phyloP scores from a whole-genome alignment of 2,888 invertebrate species.

The Argyresthia goedartella region DNA sequence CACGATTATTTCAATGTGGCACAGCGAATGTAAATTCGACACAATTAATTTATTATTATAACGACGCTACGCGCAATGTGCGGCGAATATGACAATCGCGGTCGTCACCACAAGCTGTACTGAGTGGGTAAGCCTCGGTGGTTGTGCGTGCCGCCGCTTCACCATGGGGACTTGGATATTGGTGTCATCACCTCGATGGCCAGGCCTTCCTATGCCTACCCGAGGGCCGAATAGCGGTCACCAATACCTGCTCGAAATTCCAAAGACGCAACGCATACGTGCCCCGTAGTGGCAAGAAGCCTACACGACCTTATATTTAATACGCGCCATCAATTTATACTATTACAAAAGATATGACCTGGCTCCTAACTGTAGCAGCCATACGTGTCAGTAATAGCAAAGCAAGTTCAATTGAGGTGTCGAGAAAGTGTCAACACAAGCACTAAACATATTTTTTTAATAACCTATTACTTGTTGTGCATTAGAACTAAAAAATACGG shows the following conservation, averaged over 20 bases:
- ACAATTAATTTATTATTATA: not conserved
- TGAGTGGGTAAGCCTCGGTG: constrained; percentile 28
- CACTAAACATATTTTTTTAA: too few species aligned
- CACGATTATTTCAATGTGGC: not conserved
- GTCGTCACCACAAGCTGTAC: constrained; percentile 45
- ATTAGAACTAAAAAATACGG: too few species aligned
- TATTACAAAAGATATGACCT: constrained; percentile 1
- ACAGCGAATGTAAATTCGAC: not conserved
- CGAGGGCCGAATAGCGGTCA: constrained; percentile 65
- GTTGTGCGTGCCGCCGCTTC: constrained; percentile 20
- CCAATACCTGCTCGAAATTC: constrained; percentile 68
- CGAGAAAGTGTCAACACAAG: not conserved
- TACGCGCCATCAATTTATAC: constrained; percentile 29
- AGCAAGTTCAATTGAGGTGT: too few species aligned
- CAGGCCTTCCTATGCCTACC: constrained; percentile 16
- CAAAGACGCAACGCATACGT: constrained; percentile 50
- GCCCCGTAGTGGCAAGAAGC: constrained; percentile 49
- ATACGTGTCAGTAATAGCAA: not conserved
- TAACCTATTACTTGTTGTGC: too few species aligned
- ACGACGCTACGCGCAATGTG: too few species aligned
- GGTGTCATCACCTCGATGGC: constrained; percentile 41
- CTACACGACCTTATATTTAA: constrained; percentile 56
- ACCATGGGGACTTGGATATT: constrained; percentile 50
- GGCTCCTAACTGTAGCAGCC: not conserved
- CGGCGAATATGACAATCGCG: constrained; percentile 43